Evolutionary conservation across 2,113 vertebrate genomes (phyloP), one percentile per base, ranked within the genome.

Genomic region (Malurus elegans): DNA sequence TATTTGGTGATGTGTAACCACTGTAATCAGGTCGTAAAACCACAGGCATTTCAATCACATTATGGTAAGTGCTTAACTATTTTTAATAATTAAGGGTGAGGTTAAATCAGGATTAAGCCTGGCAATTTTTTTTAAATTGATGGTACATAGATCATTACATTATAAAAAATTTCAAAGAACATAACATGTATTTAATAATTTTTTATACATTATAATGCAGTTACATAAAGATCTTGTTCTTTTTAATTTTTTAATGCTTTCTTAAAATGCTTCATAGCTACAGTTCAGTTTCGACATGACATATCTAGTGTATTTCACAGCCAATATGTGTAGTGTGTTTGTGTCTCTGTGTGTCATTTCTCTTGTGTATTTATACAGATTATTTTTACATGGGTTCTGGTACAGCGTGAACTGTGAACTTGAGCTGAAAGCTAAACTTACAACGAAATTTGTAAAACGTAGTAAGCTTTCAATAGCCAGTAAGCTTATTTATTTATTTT

Each of bases 1-100:
- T 99, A 99, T 98, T 98, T 99, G 98, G 99, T 99, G 98, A 99
- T 99, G 98, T 99, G 99, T 98, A 99, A 98, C 97, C 98, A 99
- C 98, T 99, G 99, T 98, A 98, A 99, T 98, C 99, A 99, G 98
- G 99, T 99, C 97, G 98, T 99, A 97, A 99, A 99, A 98, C 99
- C 99, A 92, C 99, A 99, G 98, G 99, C 99, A 98, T 99, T 99
- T 98, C 99, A 99, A 98, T 99, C 99, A 98, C 99, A 99, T 98
- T 99, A 99, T 90, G 99, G 99, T 99, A 99, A 99, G 99, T 98
- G 92, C 95, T 95, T 95, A 96, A 96, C 95, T 93, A 88, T 97
- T 97, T 97, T 96, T 97, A 97, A 95, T 97, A 94, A 94, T 96
- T 97, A 96, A 96, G 94, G 78, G 90, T 97, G 88, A 97, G 96